Base-by-base conservation (phyloP, 2,113 vertebrate species). In the Grammomys surdaster region DNA sequence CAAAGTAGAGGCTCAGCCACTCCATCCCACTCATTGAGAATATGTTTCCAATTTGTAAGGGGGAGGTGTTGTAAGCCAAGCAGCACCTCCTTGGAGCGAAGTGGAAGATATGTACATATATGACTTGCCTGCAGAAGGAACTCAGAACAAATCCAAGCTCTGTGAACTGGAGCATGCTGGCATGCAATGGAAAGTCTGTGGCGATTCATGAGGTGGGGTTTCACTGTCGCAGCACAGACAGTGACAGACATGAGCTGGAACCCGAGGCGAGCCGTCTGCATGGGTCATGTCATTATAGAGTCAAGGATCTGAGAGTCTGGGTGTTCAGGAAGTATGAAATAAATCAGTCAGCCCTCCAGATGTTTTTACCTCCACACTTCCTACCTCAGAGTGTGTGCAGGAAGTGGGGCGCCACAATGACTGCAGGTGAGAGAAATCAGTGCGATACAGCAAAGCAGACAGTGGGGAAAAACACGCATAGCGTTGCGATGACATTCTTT, bases 291-390 rank as follows among this genome's bases (percentile, higher is more conserved):
- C 84, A 90, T 51, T 16, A 16, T 0, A n/a, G 85, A 88, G 88
- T 89, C 76, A 81, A 56, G 93, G 5, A 40, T 46, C 22, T n/a
- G 63, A 92, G 19, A 22, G 87, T 51, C 54, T 78, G 43, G 16
- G 77, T 77, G 19, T 63, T 92, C 69, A 80, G 96, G 95, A 97
- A 95, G 58, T 16, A 9, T 0, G n/a, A 1, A 89, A 92, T 89
- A 51, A 89, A 94, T 94, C 88, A 89, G 67, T 96, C 96, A 95
- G 81, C 72, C 58, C 14, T 56, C 43, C 95, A 92, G 92, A 48
- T 82, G 86, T 26, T 51, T 65, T 43, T 80, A 13, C 20, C 77
- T 5, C 31, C 22, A 76, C 11, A n/a, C 80, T 94, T 96, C 96
- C 96, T 89, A 0, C 46, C 24, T 89, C 81, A 73, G 48, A 94